Conservation (phyloP, 2,888 invertebrate genomes). For the Fragum fragum region DNA sequence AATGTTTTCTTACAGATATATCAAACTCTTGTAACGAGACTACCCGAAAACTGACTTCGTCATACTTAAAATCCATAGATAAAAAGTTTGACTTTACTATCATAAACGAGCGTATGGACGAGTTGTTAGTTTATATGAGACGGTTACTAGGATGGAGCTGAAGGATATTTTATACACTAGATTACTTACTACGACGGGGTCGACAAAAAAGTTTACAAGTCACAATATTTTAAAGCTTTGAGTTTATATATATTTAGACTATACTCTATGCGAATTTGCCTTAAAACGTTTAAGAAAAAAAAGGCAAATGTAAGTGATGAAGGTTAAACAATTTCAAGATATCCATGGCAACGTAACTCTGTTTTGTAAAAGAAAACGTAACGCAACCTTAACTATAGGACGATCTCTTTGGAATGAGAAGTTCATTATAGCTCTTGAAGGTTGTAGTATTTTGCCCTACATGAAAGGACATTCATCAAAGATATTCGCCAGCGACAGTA, state of each 20-base stretch:
- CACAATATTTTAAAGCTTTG: slow-evolving; percentile 28
- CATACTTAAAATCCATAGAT: slow-evolving; percentile 56
- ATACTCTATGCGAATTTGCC: slow-evolving; percentile 39
- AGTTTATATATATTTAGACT: slow-evolving; percentile 50
- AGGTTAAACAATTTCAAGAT: slow-evolving; percentile 43
- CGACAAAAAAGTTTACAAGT: slow-evolving; percentile 16
- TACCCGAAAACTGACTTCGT: slow-evolving; percentile 21
- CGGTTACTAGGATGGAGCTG: slow-evolving; percentile 68
- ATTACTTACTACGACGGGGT: slow-evolving; percentile 20
- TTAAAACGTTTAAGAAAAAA: slow-evolving; percentile 24
- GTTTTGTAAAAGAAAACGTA: slow-evolving; percentile 31
- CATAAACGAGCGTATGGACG: too few species aligned
- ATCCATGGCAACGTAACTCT: background rate
- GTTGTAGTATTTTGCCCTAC: slow-evolving; percentile 54
- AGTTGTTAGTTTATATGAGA: slow-evolving; percentile 70
- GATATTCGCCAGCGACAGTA: slow-evolving; percentile 41
- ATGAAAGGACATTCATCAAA: slow-evolving; percentile 56
- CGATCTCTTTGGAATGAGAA: slow-evolving; percentile 55
- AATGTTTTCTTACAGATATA: too few species aligned
- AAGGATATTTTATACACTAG: slow-evolving; percentile 70
- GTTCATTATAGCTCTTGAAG: slow-evolving; percentile 42
- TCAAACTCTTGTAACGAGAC: background rate
- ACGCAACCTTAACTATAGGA: slow-evolving; percentile 38
- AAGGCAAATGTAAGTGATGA: slow-evolving; percentile 29
- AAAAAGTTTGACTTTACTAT: slow-evolving; percentile 71